Percentiles rank a stretch among this genome's conserved stretches.
phyloP scores from a whole-genome alignment of 2,888 invertebrate species.

The Magallana nippona region DNA sequence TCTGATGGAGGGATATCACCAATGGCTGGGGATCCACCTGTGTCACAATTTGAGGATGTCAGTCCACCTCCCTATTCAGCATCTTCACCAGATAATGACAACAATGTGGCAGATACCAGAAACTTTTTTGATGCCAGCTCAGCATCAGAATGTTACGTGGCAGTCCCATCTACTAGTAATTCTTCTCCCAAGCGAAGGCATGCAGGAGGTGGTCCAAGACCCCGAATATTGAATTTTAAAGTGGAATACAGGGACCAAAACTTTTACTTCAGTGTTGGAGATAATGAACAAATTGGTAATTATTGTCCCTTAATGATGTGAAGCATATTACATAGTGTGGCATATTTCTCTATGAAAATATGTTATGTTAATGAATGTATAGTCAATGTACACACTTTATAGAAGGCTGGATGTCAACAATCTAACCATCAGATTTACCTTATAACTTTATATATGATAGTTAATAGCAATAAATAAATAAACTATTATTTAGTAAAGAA shows the following conservation, averaged over 20 bases:
- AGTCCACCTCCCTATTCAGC: conserved; percentile 47
- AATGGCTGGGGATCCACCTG: conserved; percentile 51
- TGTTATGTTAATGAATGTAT: no score
- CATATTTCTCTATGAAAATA: no score
- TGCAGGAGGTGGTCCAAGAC: conserved; percentile 49
- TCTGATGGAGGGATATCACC: conserved; percentile 55
- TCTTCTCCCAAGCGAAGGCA: conserved; percentile 50
- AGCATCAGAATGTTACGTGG: conserved; percentile 65
- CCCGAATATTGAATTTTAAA: conserved; percentile 73
- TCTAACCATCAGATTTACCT: no score
- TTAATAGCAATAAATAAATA: no score
- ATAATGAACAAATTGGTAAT: conserved; percentile 74
- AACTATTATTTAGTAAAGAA: no score
- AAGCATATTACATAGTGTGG: no score
- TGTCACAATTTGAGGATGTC: conserved; percentile 46
- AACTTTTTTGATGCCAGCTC: conserved; percentile 65
- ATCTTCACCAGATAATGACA: conserved; percentile 47
- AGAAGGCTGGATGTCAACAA: no score
- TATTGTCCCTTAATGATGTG: no score
- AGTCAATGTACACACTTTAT: no score
- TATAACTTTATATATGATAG: no score
- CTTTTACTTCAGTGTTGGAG: conserved; percentile 70
- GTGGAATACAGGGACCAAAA: conserved; percentile 76
- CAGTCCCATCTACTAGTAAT: conserved; percentile 59
- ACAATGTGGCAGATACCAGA: conserved; percentile 58